phyloP scores from a whole-genome alignment of 2,888 invertebrate species.

The Proisotoma minuta region DNA sequence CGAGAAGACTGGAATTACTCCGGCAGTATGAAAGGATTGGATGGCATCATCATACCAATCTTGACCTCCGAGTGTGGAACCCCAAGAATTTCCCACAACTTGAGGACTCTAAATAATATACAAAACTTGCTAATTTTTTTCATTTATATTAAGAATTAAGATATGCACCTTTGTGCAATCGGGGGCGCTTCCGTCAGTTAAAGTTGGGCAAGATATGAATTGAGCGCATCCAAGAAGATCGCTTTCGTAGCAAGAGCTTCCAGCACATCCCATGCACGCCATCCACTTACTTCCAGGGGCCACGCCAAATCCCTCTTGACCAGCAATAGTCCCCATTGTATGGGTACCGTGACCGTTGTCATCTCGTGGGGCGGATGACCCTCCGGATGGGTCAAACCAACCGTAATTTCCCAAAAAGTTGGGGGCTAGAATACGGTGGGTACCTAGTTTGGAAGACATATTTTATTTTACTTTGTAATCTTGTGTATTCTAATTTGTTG shows the following conservation, averaged over 20 bases:
- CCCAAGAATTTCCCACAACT: slow-evolving; percentile 7
- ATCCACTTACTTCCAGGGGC: slow-evolving; percentile 22
- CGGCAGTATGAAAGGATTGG: slow-evolving; percentile 17
- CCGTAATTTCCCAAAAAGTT: slow-evolving; percentile 11
- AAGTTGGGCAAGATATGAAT: slow-evolving; percentile 14
- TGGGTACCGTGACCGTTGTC: slow-evolving; percentile 5
- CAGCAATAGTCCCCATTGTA: slow-evolving; percentile 1
- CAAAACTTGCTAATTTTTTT: too few relatives aligned
- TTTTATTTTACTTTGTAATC: too few relatives aligned
- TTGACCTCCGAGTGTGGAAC: slow-evolving; percentile 9
- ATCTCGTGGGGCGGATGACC: not conserved
- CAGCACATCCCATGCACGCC: slow-evolving; percentile 15
- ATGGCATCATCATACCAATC: slow-evolving; percentile 23
- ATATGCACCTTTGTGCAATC: slow-evolving; percentile 11
- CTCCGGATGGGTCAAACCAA: slow-evolving; percentile 3
- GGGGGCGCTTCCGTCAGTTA: not conserved
- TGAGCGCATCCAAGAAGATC: slow-evolving; percentile 18
- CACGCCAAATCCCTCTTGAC: slow-evolving; percentile 13
- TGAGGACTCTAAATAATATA: too few relatives aligned
- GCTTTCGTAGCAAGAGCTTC: not conserved
- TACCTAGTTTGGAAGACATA: too few relatives aligned
- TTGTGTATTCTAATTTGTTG: too few relatives aligned
- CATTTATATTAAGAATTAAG: too few relatives aligned
- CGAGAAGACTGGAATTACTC: slow-evolving; percentile 24
- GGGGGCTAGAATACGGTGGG: not conserved